Evolutionary conservation across 2,888 invertebrate species (phyloP).

Genomic region (Hecatera dysodea): DNA sequence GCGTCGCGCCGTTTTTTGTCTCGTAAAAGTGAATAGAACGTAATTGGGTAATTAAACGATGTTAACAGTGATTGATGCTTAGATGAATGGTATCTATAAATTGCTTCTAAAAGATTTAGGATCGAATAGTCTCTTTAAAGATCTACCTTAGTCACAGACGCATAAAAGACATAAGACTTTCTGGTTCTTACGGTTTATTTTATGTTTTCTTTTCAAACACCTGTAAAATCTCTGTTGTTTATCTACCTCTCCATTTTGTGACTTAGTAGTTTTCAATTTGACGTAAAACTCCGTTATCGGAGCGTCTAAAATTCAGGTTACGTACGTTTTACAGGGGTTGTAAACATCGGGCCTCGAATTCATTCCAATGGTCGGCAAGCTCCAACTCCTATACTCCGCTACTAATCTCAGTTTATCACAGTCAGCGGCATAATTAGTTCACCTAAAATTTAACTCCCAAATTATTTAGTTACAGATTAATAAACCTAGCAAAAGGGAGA

Average conservation of each 20-base stretch:
- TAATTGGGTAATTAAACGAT: constrained; percentile 45
- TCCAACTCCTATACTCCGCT: constrained; percentile 46
- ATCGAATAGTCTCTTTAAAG: not conserved
- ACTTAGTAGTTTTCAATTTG: constrained; percentile 49
- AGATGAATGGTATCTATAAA: not conserved
- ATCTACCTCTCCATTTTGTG: constrained; percentile 13
- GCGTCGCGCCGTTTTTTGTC: constrained; percentile 37
- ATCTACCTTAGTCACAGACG: not conserved
- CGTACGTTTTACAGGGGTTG: constrained; percentile 51
- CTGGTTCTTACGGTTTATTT: not conserved
- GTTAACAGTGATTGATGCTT: constrained; percentile 41
- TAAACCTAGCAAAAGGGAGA: constrained; percentile 47
- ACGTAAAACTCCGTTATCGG: constrained; percentile 36
- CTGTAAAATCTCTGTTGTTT: constrained; percentile 31
- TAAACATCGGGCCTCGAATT: constrained; percentile 59
- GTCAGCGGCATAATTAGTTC: constrained; percentile 61
- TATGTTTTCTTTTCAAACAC: constrained; percentile 7
- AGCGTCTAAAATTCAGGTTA: constrained; percentile 54
- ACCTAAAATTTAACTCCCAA: constrained; percentile 55
- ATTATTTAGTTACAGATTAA: constrained; percentile 63
- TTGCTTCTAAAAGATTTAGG: not conserved
- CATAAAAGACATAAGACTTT: not conserved
- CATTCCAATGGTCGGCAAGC: constrained; percentile 47
- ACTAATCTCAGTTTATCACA: constrained; percentile 65
- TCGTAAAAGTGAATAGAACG: constrained; percentile 36